Base-by-base conservation (phyloP, 2,888 invertebrate genomes). In the Pherbina coryleti region DNA sequence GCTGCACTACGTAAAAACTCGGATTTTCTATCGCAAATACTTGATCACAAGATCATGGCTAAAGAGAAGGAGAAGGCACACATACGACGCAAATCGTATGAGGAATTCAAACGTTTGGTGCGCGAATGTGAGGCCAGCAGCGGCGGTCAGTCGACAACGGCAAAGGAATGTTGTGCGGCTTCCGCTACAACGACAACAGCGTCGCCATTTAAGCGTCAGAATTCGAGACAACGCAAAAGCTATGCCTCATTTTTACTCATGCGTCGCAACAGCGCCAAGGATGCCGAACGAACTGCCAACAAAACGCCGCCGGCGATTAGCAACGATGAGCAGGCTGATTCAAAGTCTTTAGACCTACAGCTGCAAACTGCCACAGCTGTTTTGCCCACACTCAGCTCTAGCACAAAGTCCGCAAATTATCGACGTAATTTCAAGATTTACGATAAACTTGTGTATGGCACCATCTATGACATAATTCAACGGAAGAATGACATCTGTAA, bases 381-480 rank as follows among this genome's bases (percentile, higher is more conserved):
- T 9, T n/a, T 60, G 9, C 11, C 14, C 0, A n/a, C 81, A 72
- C 81, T 78, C 37, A 55, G 79, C 3, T 79, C 80, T 67, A 81
- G 76, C 57, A 77, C 78, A 64, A 85, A 84, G 77, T 78, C 78
- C 19, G 79, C 82, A 37, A 84, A 80, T 44, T 89, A 89, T 79
- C 85, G 84, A 66, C 87, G 87, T 57, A 89, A 90, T 78, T 89
- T 88, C 60, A 89, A 90, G 81, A 89, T 90, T 80, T 90, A 90
- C 78, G 89, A 90, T 75, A 90, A 90, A 81, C 78, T 89, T 11
- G 84, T 90, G 17, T 90, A 90, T 75, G 90, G 90, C 66, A 90
- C 90, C 60, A 90, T 90, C 78, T 90, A 90, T 82, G 90, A 90
- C 80, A 90, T 90, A 37, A 89, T 90, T 49, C 90, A 90, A 81